These are phyloP conservation scores for Calameuta idolon DNA, from an alignment of 2,888 invertebrate species.

Conservation along the genomic window DNA sequence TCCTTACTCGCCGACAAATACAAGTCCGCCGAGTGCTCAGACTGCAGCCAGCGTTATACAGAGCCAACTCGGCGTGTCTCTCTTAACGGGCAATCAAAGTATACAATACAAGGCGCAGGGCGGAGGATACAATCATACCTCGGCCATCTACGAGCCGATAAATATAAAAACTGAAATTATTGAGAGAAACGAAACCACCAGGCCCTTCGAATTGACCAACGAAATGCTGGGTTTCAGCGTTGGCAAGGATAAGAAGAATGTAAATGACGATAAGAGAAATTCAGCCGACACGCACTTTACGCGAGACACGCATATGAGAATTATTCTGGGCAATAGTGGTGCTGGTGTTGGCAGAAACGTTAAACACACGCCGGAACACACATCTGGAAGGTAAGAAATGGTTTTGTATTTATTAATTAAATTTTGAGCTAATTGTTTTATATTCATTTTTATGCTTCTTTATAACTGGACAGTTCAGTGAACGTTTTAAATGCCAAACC, in stretches of 20 bases:
- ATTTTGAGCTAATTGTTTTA: neutral
- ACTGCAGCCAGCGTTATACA: slow-evolving; percentile 64
- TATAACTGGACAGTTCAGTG: neutral
- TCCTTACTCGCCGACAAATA: slow-evolving; percentile 65
- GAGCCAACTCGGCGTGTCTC: slow-evolving; percentile 61
- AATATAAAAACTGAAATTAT: slow-evolving; percentile 62
- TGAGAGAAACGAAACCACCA: slow-evolving; percentile 53
- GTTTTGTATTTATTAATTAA: neutral
- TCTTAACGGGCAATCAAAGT: slow-evolving; percentile 59
- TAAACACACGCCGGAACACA: slow-evolving; percentile 56
- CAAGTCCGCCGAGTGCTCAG: slow-evolving; percentile 63
- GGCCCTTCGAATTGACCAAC: slow-evolving; percentile 63
- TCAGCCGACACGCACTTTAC: slow-evolving; percentile 85
- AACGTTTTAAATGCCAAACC: neutral
- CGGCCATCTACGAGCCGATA: slow-evolving; percentile 63
- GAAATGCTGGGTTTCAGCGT: slow-evolving; percentile 62
- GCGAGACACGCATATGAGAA: slow-evolving; percentile 92
- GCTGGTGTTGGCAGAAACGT: slow-evolving; percentile 63
- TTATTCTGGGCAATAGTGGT: slow-evolving; percentile 77
- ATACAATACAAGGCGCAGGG: slow-evolving; percentile 58
- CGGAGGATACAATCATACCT: slow-evolving; percentile 54
- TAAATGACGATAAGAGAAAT: slow-evolving; percentile 58
- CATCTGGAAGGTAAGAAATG: slow-evolving; percentile 49
- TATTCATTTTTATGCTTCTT: too few relatives aligned
- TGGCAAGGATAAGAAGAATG: slow-evolving; percentile 56